phyloP scores from a whole-genome alignment of 2,888 invertebrate species.

The Hypomecis atomaria region DNA sequence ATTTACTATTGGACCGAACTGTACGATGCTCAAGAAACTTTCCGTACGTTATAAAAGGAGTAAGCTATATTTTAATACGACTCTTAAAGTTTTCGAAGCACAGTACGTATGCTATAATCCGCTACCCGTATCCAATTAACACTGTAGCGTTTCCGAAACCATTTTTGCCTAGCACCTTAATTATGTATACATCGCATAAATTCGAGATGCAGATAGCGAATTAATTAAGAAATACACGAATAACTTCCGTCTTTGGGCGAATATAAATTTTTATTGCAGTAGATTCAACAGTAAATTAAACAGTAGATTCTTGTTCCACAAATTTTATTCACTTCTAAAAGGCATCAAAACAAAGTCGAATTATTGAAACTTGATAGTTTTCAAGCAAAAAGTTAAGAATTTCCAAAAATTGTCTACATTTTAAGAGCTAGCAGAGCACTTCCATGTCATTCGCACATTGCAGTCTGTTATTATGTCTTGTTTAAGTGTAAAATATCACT shows the following conservation, averaged over 20 bases:
- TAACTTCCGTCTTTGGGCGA: conserved; percentile 6
- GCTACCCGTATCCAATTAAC: conserved; percentile 49
- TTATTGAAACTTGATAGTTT: too few relatives aligned
- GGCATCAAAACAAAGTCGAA: too few relatives aligned
- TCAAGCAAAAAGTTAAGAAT: too few relatives aligned
- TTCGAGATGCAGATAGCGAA: conserved; percentile 47
- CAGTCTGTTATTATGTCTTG: too few relatives aligned
- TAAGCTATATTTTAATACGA: conserved; percentile 38
- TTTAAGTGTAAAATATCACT: too few relatives aligned
- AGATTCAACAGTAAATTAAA: too few relatives aligned
- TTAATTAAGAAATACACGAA: conserved; percentile 18
- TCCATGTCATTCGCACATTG: too few relatives aligned
- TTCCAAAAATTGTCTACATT: background rate
- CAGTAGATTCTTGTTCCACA: too few relatives aligned
- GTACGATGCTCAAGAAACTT: conserved; percentile 33
- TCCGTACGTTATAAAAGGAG: conserved; percentile 34
- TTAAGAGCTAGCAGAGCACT: background rate
- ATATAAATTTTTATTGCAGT: background rate
- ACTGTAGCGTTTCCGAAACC: conserved; percentile 35
- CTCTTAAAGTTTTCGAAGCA: conserved; percentile 32
- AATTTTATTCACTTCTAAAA: too few relatives aligned
- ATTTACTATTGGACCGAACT: conserved; percentile 42
- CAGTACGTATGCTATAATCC: conserved; percentile 40
- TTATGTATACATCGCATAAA: conserved; percentile 48
- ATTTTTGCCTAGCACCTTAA: conserved; percentile 55